Conservation (phyloP, 2,888 invertebrate species). For the Eupithecia subumbrata region DNA sequence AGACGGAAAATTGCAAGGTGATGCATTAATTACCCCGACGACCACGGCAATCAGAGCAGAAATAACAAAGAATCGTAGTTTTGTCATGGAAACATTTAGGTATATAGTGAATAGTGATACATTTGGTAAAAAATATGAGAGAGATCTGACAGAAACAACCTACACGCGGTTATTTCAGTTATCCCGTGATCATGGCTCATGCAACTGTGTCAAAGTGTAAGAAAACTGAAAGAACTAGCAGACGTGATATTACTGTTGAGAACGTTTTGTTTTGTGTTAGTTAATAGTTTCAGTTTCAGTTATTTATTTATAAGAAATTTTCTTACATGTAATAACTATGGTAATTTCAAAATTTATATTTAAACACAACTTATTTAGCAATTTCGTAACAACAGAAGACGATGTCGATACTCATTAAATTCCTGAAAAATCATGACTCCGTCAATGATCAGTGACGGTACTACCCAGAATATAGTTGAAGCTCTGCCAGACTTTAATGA, state of each 20-base stretch:
- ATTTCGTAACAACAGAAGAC: not conserved
- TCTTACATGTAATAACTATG: not conserved
- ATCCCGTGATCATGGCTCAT: not conserved
- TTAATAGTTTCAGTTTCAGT: too few species aligned
- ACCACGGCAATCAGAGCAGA: slow-evolving; percentile 62
- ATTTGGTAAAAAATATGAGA: not conserved
- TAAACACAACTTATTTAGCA: not conserved
- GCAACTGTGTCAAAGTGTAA: not conserved
- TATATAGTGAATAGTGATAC: too few species aligned
- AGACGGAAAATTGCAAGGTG: slow-evolving; percentile 68
- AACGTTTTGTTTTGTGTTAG: not conserved
- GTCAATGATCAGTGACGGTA: not conserved
- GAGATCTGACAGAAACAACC: not conserved
- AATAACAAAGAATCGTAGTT: slow-evolving; percentile 33
- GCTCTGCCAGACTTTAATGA: slow-evolving; percentile 25
- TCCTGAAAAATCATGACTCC: not conserved
- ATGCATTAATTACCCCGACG: slow-evolving; percentile 63
- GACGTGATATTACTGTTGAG: not conserved
- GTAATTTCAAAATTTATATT: not conserved
- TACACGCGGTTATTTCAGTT: not conserved
- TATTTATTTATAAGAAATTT: too few species aligned
- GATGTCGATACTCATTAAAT: not conserved
- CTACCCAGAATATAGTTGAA: slow-evolving; percentile 12
- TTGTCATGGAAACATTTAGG: not conserved
- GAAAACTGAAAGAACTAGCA: not conserved